These are phyloP conservation scores for Belonocnema kinseyi DNA, from an alignment of 1,140 invertebrate genomes.

Conservation along the genomic window DNA sequence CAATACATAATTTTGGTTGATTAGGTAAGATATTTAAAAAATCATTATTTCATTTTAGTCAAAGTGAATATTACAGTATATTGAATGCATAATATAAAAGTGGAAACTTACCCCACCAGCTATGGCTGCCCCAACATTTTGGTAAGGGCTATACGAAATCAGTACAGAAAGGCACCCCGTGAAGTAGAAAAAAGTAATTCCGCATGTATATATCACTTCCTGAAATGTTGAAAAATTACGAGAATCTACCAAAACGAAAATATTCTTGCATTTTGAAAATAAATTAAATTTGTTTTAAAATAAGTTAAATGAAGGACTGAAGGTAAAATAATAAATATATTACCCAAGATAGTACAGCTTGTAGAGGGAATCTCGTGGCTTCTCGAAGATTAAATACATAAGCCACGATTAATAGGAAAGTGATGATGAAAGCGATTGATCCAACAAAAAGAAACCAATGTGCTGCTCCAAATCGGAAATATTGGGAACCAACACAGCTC, in stretches of 20 bases:
- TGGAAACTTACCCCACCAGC: constrained; percentile 82
- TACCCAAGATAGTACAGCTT: constrained; percentile 79
- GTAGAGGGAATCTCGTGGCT: constrained; percentile 81
- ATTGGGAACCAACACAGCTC: constrained; percentile 82
- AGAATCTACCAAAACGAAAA: no score
- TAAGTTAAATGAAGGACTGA: not conserved
- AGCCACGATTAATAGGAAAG: constrained; percentile 86
- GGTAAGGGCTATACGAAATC: constrained; percentile 75
- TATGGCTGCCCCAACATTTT: constrained; percentile 77
- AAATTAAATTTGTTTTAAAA: not conserved
- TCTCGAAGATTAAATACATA: constrained; percentile 88
- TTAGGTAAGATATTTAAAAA: no score
- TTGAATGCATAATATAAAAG: not conserved
- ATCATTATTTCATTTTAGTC: no score
- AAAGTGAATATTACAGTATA: constrained; percentile 42
- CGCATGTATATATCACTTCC: constrained; percentile 86
- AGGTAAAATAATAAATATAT: constrained; percentile 60
- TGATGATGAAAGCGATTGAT: constrained; percentile 87
- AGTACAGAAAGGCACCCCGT: constrained; percentile 89
- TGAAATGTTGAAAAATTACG: constrained; percentile 71
- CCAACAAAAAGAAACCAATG: constrained; percentile 91
- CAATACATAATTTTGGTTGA: no score
- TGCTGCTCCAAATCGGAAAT: constrained; percentile 74
- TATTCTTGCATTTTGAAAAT: no score
- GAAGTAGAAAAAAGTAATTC: constrained; percentile 81